Evolutionary conservation across 2,888 invertebrate genomes (phyloP), one percentile per base, ranked within the genome.

Genomic region (Drosophila hamatofila): DNA sequence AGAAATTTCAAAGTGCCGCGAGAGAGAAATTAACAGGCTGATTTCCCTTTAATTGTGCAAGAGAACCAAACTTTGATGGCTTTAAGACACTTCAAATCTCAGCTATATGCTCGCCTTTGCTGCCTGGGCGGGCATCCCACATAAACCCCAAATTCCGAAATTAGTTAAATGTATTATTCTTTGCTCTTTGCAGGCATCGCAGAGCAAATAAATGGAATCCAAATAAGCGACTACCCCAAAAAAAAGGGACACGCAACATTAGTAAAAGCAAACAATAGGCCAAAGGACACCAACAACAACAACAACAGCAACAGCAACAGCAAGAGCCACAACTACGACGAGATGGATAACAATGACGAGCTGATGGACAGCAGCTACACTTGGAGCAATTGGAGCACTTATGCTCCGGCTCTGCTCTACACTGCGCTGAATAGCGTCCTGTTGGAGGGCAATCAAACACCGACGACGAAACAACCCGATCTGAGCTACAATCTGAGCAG

Each of bases 371-470:
- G 51, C 72, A 67, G 48, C 49, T 67, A 46, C 55, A 66, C 42
- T 37, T 88, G 86, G 74, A 83, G 69, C 82, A 90, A 89, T 65
- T 80, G 90, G 88, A 89, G 77, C 69, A 76, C 81, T 67, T 76
- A 65, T 41, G 86, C 83, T 4, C 88, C 83, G 18, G 64, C 66
- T 16, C 48, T 90, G 52, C 64, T 90, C 41, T 81, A 69, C 64
- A 81, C 52, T 42, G 85, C 88, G 16, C 67, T 89, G 79, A 75
- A 70, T 62, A 89, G 84, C 65, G 69, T 78, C 54, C 51, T 85
- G 37, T 23, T 69, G 21, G 75, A 58, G 60, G 62, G 63, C 60
- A 88, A 90, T 80, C 86, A 85, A 60, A 89, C 89, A 0, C 70
- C 84, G 12, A 52, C 23, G 56, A 18, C 48, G 48, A 49, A 12